Conservation (phyloP, 2,888 invertebrate species). For the Resseliella maxima region DNA sequence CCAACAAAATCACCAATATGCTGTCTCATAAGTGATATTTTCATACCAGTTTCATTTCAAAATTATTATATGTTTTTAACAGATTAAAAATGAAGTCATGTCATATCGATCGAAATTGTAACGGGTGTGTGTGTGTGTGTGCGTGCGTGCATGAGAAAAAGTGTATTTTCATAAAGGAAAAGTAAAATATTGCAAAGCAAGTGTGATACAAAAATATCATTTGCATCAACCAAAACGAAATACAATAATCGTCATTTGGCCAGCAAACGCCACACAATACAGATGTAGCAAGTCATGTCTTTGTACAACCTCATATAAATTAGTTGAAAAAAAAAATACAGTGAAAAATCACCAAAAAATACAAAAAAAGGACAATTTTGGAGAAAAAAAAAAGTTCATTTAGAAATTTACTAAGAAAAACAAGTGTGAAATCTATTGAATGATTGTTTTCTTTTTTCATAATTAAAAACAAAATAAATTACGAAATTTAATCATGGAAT, state of each 20-base stretch:
- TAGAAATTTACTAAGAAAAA: no score
- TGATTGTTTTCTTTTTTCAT: no score
- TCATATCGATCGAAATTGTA: not conserved
- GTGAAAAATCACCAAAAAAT: no score
- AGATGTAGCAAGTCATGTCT: no score
- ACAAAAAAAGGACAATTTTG: no score
- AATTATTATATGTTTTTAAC: not conserved
- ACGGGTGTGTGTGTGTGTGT: not conserved
- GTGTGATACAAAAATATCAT: not conserved
- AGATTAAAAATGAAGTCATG: not conserved
- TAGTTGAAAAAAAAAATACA: no score
- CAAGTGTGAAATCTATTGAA: not conserved
- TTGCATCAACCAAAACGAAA: not conserved
- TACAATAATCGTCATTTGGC: not conserved
- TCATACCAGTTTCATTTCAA: not conserved
- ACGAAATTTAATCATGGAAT: constrained; percentile 57
- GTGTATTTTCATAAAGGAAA: not conserved
- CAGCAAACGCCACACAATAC: not conserved
- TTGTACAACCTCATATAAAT: no score
- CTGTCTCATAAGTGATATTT: not conserved
- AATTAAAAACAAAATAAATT: not conserved
- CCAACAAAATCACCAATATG: not conserved
- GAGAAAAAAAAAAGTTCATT: no score
- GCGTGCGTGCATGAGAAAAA: no score
- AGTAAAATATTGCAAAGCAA: not conserved